Evolutionary conservation across 2,113 vertebrate species (phyloP).

Genomic region (Pithys albifrons): DNA sequence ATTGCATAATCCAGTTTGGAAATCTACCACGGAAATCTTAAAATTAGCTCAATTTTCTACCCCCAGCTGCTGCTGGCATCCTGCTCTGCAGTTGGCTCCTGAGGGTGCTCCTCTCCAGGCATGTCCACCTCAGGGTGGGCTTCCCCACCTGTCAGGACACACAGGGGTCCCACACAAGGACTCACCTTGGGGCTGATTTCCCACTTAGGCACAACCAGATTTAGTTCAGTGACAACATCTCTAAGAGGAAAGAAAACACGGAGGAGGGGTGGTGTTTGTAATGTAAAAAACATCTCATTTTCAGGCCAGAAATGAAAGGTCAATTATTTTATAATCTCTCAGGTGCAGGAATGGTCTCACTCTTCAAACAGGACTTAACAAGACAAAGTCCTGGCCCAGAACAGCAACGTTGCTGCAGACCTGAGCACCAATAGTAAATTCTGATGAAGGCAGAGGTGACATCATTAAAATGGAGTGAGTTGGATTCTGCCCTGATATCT

Average conservation of each 20-base stretch:
- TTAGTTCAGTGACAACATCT: background rate
- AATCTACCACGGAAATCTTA: background rate
- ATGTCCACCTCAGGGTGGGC: background rate
- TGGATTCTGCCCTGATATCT: background rate
- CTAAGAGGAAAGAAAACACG: background rate
- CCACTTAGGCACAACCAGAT: background rate
- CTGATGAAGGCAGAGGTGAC: background rate
- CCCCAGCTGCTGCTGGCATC: fast-evolving
- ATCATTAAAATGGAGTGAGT: background rate
- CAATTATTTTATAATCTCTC: background rate
- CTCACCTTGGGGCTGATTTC: background rate
- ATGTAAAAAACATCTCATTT: background rate
- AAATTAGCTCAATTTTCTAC: background rate
- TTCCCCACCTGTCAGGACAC: fast-evolving
- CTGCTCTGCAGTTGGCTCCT: background rate
- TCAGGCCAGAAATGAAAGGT: conserved; percentile 14
- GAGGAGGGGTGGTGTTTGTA: fast-evolving
- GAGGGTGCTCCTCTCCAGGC: background rate
- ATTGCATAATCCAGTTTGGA: background rate
- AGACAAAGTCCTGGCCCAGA: background rate
- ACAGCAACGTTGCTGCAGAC: background rate
- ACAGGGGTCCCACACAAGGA: background rate
- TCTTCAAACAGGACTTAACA: background rate
- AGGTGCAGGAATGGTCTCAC: background rate
- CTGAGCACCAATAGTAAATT: conserved; percentile 4